These are phyloP conservation scores for Hirtodrosophila alboralis DNA, from an alignment of 2,888 invertebrate genomes.

Conservation along the genomic window DNA sequence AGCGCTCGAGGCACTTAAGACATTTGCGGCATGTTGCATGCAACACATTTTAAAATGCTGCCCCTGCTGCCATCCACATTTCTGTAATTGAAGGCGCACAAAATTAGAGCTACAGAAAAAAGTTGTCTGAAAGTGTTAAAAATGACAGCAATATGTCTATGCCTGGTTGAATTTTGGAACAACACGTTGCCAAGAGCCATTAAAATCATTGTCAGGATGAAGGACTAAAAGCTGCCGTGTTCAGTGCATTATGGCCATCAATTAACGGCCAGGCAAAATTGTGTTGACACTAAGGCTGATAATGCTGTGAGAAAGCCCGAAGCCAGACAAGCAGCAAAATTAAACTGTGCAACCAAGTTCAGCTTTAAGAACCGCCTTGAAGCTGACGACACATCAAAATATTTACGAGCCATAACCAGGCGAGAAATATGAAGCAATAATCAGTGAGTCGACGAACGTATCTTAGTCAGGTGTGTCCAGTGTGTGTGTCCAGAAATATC, in stretches of 20 bases:
- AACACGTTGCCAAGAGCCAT: conserved; percentile 55
- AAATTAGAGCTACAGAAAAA: conserved; percentile 29
- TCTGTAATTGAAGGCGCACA: conserved; percentile 56
- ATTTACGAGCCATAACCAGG: conserved; percentile 71
- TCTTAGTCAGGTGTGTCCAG: conserved; percentile 49
- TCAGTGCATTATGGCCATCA: conserved; percentile 66
- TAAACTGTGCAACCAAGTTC: conserved; percentile 5
- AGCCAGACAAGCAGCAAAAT: conserved; percentile 9
- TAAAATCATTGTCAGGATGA: conserved; percentile 70
- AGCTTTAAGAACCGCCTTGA: conserved; percentile 26
- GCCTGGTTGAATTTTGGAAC: conserved; percentile 54
- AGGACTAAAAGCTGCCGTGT: conserved; percentile 32
- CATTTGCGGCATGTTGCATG: conserved; percentile 68
- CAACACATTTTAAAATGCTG: conserved; percentile 29
- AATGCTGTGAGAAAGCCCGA: conserved; percentile 45
- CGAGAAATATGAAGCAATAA: conserved; percentile 70
- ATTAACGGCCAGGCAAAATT: conserved; percentile 64
- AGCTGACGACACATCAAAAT: conserved; percentile 58
- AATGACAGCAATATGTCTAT: conserved; percentile 60
- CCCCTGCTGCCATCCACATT: conserved; percentile 33
- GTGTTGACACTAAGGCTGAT: conserved; percentile 64
- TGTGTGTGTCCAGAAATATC: conserved; percentile 23
- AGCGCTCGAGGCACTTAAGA: conserved; percentile 67
- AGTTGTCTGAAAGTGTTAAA: conserved; percentile 59
- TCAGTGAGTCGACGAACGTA: conserved; percentile 22